Evolutionary conservation across 1,140 invertebrate genomes (phyloP).

Genomic region (Hycleus phaleratus): DNA sequence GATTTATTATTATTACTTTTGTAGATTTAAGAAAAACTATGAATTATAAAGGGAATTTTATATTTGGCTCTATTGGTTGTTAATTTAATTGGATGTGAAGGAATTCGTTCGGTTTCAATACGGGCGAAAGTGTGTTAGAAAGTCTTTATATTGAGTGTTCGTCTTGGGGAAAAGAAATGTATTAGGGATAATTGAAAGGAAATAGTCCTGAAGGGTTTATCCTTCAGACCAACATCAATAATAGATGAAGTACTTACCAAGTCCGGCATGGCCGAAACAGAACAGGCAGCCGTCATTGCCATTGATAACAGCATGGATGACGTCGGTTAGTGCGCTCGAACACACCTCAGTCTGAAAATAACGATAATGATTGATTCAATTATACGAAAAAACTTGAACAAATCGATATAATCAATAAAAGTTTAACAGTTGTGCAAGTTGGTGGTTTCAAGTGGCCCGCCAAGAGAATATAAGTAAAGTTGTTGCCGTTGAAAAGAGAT

Average conservation of each 20-base stretch:
- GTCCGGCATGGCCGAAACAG: conserved; percentile 82
- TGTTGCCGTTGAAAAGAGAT: conserved; percentile 21
- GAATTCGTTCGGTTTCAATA: no score
- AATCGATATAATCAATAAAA: background rate
- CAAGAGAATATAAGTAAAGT: conserved; percentile 17
- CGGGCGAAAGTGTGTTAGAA: no score
- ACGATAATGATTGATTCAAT: background rate
- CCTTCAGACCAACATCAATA: conserved; percentile 1
- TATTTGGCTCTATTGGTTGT: no score
- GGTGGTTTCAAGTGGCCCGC: conserved; percentile 5
- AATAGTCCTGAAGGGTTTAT: conserved; percentile 1
- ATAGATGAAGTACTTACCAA: conserved; percentile 57
- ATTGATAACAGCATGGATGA: conserved; percentile 88
- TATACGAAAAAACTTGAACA: background rate
- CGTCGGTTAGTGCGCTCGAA: conserved; percentile 81
- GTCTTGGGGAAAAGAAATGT: no score
- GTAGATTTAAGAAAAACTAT: no score
- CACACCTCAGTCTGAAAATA: conserved; percentile 80
- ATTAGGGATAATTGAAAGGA: conserved; percentile 7
- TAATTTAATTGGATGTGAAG: no score
- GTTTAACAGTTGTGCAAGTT: background rate
- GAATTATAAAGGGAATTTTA: no score
- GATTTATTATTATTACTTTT: no score
- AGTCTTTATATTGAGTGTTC: no score
- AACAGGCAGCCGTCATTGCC: conserved; percentile 90